phyloP scores from a whole-genome alignment of 2,797 vertebrate genomes.

The Phataginus tricuspis region DNA sequence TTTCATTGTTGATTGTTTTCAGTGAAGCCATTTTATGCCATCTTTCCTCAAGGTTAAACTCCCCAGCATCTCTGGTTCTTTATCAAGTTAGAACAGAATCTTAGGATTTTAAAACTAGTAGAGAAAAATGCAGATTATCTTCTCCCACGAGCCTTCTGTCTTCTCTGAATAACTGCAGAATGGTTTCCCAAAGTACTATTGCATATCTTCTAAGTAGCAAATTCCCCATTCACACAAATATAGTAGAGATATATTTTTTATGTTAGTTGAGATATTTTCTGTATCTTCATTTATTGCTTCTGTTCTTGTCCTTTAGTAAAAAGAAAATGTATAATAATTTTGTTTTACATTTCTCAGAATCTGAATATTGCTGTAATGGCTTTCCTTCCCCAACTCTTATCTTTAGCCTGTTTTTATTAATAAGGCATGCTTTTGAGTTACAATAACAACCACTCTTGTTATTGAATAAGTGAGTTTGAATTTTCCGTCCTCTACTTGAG shows the following conservation, averaged over 20 bases:
- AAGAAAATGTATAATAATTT: not conserved
- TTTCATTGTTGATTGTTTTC: not conserved
- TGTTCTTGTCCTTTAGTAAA: not conserved
- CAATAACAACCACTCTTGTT: not conserved
- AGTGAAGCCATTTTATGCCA: not conserved
- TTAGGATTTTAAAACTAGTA: not conserved
- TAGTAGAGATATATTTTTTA: not conserved
- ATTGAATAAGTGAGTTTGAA: not conserved
- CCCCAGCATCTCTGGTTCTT: not conserved
- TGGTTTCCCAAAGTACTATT: not conserved
- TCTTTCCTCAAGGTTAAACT: not conserved
- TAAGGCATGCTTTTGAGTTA: not conserved
- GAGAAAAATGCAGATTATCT: not conserved
- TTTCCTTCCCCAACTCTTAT: not conserved
- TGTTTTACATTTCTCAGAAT: not conserved
- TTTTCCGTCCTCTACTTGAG: not conserved
- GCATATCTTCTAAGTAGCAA: not conserved
- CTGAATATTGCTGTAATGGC: not conserved
- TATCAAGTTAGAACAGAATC: not conserved
- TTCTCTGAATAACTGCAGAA: not conserved
- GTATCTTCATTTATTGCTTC: not conserved
- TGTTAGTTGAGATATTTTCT: not conserved
- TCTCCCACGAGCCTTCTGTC: accelerated
- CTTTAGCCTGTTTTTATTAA: not conserved
- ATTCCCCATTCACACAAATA: not conserved